Conservation (phyloP, 2,888 invertebrate genomes). For the Acronicta aceris region DNA sequence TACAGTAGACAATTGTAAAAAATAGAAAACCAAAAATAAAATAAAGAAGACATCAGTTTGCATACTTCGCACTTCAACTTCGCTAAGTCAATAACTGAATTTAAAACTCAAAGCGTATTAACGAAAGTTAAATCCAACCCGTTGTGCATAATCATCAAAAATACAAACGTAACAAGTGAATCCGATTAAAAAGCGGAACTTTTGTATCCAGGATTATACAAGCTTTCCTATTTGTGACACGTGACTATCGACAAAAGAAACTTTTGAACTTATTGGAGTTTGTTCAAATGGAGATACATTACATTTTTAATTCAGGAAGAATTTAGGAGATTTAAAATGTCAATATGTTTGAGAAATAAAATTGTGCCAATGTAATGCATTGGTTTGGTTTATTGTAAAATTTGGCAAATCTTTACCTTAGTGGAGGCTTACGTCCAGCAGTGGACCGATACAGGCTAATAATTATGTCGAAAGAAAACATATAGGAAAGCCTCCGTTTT, state of each 20-base stretch:
- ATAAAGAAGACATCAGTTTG: neutral
- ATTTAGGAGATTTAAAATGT: constrained; percentile 18
- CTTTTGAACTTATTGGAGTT: constrained; percentile 43
- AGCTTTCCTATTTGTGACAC: constrained; percentile 45
- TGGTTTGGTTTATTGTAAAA: too few relatives aligned
- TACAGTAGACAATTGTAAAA: too few relatives aligned
- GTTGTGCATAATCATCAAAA: constrained; percentile 41
- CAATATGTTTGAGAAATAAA: constrained; percentile 14
- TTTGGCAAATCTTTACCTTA: too few relatives aligned
- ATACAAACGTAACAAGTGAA: constrained; percentile 55
- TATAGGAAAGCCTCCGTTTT: too few relatives aligned
- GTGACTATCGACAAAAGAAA: constrained; percentile 42
- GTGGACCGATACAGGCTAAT: too few relatives aligned
- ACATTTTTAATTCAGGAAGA: constrained; percentile 23
- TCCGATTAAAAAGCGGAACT: constrained; percentile 57
- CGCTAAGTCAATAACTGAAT: constrained; percentile 1
- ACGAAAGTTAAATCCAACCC: constrained; percentile 25
- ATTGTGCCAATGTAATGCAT: constrained; percentile 7
- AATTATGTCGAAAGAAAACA: too few relatives aligned
- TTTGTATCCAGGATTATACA: constrained; percentile 56
- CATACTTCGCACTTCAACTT: neutral
- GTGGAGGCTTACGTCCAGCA: too few relatives aligned
- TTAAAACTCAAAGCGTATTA: constrained; percentile 8
- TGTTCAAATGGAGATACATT: constrained; percentile 36
- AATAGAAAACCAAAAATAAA: neutral